A percentile compares a stretch with the other conserved stretches of the same genome.
Conservation (phyloP, 2,888 invertebrate species). For the Didymodactylos carnosus region DNA sequence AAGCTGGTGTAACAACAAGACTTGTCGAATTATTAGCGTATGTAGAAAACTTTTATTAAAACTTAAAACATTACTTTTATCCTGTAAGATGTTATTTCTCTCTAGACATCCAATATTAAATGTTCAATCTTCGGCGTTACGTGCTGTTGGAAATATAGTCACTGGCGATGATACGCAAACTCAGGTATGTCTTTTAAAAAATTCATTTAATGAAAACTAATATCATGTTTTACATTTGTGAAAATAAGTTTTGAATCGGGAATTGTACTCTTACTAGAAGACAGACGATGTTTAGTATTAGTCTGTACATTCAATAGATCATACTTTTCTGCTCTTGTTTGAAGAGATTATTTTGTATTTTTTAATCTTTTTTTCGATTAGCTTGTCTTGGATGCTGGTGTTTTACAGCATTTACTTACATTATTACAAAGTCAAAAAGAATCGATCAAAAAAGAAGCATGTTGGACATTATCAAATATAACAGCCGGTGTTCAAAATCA, state of each 20-base stretch:
- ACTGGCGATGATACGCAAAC: conserved; percentile 90
- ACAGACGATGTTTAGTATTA: too few relatives aligned
- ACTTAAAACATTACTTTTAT: background rate
- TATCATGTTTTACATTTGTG: background rate
- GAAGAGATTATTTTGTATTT: background rate
- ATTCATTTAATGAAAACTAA: background rate
- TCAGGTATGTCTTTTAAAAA: conserved; percentile 38
- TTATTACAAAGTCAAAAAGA: conserved; percentile 51
- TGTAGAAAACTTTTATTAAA: background rate
- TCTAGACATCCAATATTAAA: conserved; percentile 25
- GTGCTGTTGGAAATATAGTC: conserved; percentile 92
- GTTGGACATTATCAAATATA: conserved; percentile 90
- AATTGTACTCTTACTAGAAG: too few relatives aligned
- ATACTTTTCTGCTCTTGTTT: background rate
- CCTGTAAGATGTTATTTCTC: conserved; percentile 1
- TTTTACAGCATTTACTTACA: conserved; percentile 59
- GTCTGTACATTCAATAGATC: too few relatives aligned
- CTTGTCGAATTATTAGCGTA: conserved; percentile 48
- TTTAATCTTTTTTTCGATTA: conserved; percentile 3
- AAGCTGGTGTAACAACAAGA: conserved; percentile 73
- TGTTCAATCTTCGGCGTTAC: conserved; percentile 51
- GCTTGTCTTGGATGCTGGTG: conserved; percentile 30
- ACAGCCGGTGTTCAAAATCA: conserved; percentile 81
- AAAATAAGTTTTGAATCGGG: background rate
- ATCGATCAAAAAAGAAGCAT: conserved; percentile 74